A percentile compares a stretch with the other conserved stretches of the same genome.
Evolutionary conservation across 2,888 invertebrate species (phyloP).

Genomic region (Petrolisthes cinctipes): DNA sequence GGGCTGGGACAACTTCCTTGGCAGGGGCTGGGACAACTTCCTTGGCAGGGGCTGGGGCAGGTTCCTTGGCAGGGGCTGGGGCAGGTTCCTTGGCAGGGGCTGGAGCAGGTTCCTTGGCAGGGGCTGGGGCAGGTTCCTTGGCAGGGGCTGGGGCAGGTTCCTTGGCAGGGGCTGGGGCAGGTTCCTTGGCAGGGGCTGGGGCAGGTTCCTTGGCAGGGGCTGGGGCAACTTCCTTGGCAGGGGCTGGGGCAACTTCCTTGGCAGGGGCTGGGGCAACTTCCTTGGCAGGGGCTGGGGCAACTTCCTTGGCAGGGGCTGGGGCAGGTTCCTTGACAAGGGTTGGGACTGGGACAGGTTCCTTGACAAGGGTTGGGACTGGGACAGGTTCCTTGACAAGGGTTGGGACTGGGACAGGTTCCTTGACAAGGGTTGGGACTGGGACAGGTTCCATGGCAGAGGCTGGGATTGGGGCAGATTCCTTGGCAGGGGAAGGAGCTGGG

Average conservation of each 20-base stretch:
- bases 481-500: slow-evolving; percentile 4
- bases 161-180: slow-evolving; percentile 18
- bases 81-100: slow-evolving; percentile 13
- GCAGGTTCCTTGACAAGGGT: neutral
- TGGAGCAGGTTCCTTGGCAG: neutral
- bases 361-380: neutral
- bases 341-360: slow-evolving; percentile 4
- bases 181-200: neutral
- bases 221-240: no score
- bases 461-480: slow-evolving; percentile 15
- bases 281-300: slow-evolving; percentile 3
- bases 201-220: slow-evolving; percentile 19
- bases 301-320: slow-evolving; percentile 3
- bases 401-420: slow-evolving; percentile 9
- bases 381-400: neutral
- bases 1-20: neutral
- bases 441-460: slow-evolving; percentile 5
- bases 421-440: slow-evolving; percentile 1
- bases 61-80: slow-evolving; percentile 6
- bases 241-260: no score
- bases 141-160: neutral
- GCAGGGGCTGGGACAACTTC: slow-evolving; percentile 5
- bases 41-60: neutral
- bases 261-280: no score
- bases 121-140: slow-evolving; percentile 12